A percentile compares a stretch with the other conserved stretches of the same genome.
phyloP scores from a whole-genome alignment of 2,113 vertebrate genomes.

The Pelecanoides urinatrix region DNA sequence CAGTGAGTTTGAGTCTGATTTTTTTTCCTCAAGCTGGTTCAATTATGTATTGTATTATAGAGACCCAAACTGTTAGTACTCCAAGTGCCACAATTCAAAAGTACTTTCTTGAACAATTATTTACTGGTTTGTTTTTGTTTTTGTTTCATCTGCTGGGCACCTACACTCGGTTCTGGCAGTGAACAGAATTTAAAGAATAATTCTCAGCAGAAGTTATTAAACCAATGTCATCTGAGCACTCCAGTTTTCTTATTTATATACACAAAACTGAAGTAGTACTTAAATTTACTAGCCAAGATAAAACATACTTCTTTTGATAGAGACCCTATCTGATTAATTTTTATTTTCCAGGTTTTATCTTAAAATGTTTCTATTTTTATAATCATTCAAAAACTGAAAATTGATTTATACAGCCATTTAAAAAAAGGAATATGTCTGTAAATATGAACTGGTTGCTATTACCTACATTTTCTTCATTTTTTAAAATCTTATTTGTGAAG shows the following conservation, averaged over 20 bases:
- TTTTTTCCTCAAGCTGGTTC: neutral
- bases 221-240: constrained; percentile 12
- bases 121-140: neutral
- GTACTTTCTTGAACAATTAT: constrained; percentile 12
- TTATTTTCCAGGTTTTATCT: constrained; percentile 31
- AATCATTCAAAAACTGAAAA: constrained; percentile 2
- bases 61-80: neutral
- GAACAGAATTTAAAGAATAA: constrained; percentile 42
- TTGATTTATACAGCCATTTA: neutral
- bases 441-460: neutral
- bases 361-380: constrained; percentile 11
- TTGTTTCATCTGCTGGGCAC: constrained; percentile 29
- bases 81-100: constrained; percentile 20
- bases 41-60: neutral
- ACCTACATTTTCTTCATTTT: neutral
- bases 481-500: neutral
- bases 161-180: neutral
- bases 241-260: constrained; percentile 38
- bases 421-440: neutral
- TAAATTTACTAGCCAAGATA: constrained; percentile 22
- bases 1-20: neutral
- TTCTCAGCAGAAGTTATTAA: constrained; percentile 47
- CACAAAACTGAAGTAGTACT: constrained; percentile 21
- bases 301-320: constrained; percentile 17
- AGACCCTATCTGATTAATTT: neutral